A percentile compares a stretch with the other conserved stretches of the same genome.
phyloP scores from a whole-genome alignment of 2,113 vertebrate species.

The Chitala chitala region DNA sequence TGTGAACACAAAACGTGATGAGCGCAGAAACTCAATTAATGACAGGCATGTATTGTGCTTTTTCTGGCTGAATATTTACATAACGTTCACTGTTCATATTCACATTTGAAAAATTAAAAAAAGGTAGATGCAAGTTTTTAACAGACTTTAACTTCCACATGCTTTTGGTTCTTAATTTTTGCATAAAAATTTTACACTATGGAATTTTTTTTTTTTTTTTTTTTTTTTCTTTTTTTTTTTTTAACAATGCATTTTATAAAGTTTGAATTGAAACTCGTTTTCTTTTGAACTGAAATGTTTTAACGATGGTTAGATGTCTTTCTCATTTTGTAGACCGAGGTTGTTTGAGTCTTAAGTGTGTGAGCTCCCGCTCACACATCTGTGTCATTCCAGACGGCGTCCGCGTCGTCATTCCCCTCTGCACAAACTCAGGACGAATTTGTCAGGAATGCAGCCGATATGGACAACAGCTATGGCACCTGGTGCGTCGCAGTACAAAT shows the following conservation, averaged over 20 bases:
- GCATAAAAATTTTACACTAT: no score
- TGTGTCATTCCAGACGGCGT: conserved; percentile 82
- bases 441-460: no score
- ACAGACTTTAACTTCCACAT: no score
- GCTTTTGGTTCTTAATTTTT: neutral
- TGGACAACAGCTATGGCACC: no score
- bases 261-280: conserved; percentile 46
- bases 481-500: no score
- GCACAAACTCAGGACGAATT: conserved; percentile 76
- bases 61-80: neutral
- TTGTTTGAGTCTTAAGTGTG: conserved; percentile 79
- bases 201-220: no score
- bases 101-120: no score
- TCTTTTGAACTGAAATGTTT: conserved; percentile 40
- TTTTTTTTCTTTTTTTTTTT: conserved; percentile 56
- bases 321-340: conserved; percentile 56
- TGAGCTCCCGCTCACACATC: conserved; percentile 68
- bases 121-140: no score
- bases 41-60: neutral
- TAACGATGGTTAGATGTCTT: conserved; percentile 49
- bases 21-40: neutral
- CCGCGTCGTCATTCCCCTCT: conserved; percentile 76
- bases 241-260: conserved; percentile 65
- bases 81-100: neutral
- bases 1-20: neutral